These are phyloP conservation scores for Nannoperca australis DNA, from an alignment of 2,797 vertebrate genomes.

Conservation along the genomic window DNA sequence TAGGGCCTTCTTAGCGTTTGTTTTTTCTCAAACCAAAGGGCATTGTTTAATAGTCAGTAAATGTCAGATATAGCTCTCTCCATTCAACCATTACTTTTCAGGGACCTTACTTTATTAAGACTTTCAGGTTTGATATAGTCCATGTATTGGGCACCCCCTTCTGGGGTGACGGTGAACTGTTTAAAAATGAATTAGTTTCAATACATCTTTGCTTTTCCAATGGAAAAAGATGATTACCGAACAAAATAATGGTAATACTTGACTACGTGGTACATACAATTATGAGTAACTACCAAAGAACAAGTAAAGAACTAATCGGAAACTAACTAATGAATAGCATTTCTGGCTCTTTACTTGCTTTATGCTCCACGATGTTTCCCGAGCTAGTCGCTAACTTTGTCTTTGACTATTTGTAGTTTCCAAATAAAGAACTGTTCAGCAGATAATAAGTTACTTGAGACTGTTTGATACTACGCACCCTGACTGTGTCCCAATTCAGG, in stretches of 20 bases:
- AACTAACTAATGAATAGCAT: background rate
- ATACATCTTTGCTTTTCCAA: background rate
- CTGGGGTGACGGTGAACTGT: constrained; percentile 10
- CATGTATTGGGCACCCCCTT: constrained; percentile 18
- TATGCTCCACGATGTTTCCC: background rate
- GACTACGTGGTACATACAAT: background rate
- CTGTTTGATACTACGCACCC: background rate
- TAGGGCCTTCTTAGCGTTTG: background rate
- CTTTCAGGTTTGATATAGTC: background rate
- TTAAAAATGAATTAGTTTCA: constrained; percentile 2
- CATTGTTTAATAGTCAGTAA: background rate
- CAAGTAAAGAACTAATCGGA: background rate
- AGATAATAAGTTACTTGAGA: background rate
- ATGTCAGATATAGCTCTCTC: background rate
- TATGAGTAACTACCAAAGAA: background rate
- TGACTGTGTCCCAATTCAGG: background rate
- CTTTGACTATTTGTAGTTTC: background rate
- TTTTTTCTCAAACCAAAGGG: background rate
- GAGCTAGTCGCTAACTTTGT: background rate
- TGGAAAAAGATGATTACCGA: background rate
- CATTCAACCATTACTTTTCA: background rate
- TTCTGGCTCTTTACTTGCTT: background rate
- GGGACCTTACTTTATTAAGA: background rate
- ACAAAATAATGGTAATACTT: constrained; percentile 3
- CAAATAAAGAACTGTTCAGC: background rate